Base-by-base conservation (phyloP, 1,140 invertebrate genomes). In the Trichoplusia ni region DNA sequence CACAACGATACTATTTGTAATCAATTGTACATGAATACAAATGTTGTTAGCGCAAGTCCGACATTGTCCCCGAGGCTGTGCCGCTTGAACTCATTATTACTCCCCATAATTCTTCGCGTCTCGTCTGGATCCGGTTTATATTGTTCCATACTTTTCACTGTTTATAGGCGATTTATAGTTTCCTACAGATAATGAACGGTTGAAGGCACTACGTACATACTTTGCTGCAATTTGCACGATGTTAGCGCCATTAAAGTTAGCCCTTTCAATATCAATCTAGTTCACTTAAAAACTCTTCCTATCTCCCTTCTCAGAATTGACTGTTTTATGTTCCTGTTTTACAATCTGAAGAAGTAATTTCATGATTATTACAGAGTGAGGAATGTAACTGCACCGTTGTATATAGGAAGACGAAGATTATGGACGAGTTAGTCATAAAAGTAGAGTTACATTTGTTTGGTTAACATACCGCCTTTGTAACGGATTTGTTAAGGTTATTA, bases 71-170 rank as follows among this genome's bases (percentile, higher is more conserved):
- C 54, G 46, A 44, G 54, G 54, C 54, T 58, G 54, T 62, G 31
- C 25, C 58, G 40, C 46, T 58, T 67, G 61, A 64, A 67, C 60
- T 71, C 69, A 67, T 71, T 71, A 71, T 66, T 65, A 33, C 54
- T 56, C 51, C 51, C 51, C 51, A 40, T 56, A 56, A 56, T 37
- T 58, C 37, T 58, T 58, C 38, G 13, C 37, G 38, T 58, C 54
- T 58, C 54, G 54, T 58, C 54, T 58, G 42, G 54, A 64, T 71
- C 69, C 61, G 56, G 61, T 68, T 64, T 68, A 64, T 56, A 67
- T 58, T 67, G 59, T 67, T 63, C 40, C 37, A 53, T 63, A 62
- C 51, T 61, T 71, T 68, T 64, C 44, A 64, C 66, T 61, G 42
- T 44, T 42, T 53, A 40, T 40, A 42, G 37, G 16, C 47, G 61